Percentiles rank a stretch among this genome's conserved stretches.
Evolutionary conservation across 2,113 vertebrate species (phyloP).

Genomic region (Microcebus griseorufus): DNA sequence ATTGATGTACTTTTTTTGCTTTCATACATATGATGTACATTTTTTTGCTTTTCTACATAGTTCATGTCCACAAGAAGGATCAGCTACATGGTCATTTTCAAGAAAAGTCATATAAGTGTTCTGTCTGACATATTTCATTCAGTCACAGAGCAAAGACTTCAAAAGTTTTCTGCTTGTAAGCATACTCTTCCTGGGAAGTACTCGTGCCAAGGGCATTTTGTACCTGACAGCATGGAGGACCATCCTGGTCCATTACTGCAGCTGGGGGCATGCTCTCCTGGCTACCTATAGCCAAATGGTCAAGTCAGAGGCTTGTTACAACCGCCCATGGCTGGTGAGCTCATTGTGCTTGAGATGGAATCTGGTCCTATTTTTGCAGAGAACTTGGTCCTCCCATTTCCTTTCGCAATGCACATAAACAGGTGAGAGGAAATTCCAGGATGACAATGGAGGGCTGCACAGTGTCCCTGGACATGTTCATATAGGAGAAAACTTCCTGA

Average conservation of each 20-base stretch:
- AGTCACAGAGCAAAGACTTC: constrained; percentile 47
- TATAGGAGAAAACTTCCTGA: accelerated
- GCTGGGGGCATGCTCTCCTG: neutral
- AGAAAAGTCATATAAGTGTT: neutral
- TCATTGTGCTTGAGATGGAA: neutral
- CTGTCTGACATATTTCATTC: neutral
- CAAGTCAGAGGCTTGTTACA: neutral
- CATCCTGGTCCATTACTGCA: accelerated
- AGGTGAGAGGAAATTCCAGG: neutral
- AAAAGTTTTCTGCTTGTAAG: constrained; percentile 28
- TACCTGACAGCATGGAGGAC: neutral
- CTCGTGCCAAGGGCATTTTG: neutral
- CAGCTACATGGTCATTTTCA: neutral
- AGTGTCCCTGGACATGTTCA: neutral
- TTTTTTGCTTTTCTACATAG: neutral
- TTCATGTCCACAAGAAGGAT: neutral
- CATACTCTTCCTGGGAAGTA: constrained; percentile 33
- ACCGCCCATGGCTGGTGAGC: neutral
- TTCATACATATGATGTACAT: neutral
- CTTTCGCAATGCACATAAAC: neutral
- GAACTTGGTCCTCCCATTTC: neutral
- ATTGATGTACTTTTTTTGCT: neutral
- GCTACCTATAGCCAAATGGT: neutral
- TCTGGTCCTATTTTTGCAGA: neutral
- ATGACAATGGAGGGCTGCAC: neutral